Evolutionary conservation across 2,113 vertebrate species (phyloP), one percentile per base, ranked within the genome.

Genomic region (Grus americana): DNA sequence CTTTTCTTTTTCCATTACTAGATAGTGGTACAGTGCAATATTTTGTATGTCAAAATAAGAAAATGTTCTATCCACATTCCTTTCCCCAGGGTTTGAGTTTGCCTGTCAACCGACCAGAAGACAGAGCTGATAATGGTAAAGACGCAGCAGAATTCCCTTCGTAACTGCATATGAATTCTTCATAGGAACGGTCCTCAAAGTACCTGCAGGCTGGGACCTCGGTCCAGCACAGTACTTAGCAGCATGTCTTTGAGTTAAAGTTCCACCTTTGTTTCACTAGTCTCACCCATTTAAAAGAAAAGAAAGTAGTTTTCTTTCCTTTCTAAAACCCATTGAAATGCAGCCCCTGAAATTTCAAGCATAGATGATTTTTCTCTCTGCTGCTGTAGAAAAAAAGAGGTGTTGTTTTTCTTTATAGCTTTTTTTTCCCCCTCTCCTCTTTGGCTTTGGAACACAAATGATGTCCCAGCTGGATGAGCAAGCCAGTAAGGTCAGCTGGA

Each of bases 41-140:
- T 88, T 88, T 94, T 88, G 54, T 79, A 73, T 63, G 89, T 91
- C 96, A 95, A 38, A 94, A 86, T 76, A 88, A 90, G 94, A 93
- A 92, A 94, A 91, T 74, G 59, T 83, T 95, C 90, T 47, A n/a
- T 44, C 62, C 84, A 57, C 44, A 18, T 18, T 87, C 30, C 29
- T 62, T 82, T 94, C 84, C 84, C 81, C 79, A 70, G 86, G 83
- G 70, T 75, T 72, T 75, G 86, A 88, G 50, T 50, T 79, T 90
- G 88, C 71, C 54, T 72, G 73, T 52, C 90, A 86, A 66, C 38
- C 10, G 3, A 24, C 32, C 20, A 18, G 18, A 49, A 90, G 72
- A 66, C 88, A 89, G 79, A 93, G 86, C 66, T 58, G 94, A 85
- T 82, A 78, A 87, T 46, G 66, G 89, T 34, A 76, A 54, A 29